Base-by-base conservation (phyloP, 1,140 invertebrate species). In the Chrysoperla carnea region DNA sequence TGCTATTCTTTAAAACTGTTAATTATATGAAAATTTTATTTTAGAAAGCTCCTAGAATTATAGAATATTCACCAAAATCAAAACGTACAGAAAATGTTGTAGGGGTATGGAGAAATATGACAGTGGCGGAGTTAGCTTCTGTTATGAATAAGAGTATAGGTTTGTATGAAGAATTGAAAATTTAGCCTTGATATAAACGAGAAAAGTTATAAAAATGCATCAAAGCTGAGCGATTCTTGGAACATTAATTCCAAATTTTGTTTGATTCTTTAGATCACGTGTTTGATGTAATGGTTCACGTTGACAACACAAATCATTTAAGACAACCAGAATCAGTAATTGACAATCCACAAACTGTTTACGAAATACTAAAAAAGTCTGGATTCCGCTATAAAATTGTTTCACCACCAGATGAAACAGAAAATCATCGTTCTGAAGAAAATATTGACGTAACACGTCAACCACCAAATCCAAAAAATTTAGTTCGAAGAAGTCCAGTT, bases 21-120 rank as follows among this genome's bases (percentile, higher is more conserved):
- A 37, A 4, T 14, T 13, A 38, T 5, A 38, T 8, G 4, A 23
- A 13, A 23, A 35, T 46, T 37, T 38, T 29, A 50, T 56, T 62
- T n/a, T 51, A 70, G 66, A 69, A 69, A 67, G 52, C 51, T 33
- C 50, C 55, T 15, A 60, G 57, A 50, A 59, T 66, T 41, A 64
- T 70, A 41, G 61, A 72, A 48, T 68, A 63, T 47, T 56, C 62
- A 7, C 63, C 65, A 11, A 72, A 72, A 55, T 43, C 59, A 29
- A 66, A 64, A 41, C 55, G 54, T 40, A 45, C 57, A 50, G 51
- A 47, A 4, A 54, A 61, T 48, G 56, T 75, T 11, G 57, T 81
- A 6, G 68, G 74, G 41, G 62, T 88, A 43, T 90, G 85, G 85
- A 65, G 67, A 39, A 72, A 78, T 51, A 89, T 90, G 69, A 86